phyloP scores from a whole-genome alignment of 2,888 invertebrate genomes.

The Sisyra terminalis region DNA sequence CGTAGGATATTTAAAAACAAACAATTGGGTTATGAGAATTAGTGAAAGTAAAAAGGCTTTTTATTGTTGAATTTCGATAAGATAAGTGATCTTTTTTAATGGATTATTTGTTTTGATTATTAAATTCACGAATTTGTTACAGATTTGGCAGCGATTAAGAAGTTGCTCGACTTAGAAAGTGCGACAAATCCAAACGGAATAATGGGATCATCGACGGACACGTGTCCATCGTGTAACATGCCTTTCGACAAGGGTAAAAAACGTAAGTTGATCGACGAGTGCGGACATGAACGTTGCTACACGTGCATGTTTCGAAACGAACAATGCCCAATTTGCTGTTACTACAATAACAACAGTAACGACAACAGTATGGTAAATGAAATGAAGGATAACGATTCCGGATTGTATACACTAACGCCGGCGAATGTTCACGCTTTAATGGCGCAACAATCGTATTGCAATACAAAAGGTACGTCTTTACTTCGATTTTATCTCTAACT shows the following conservation, averaged over 20 bases:
- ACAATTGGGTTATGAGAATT: too few relatives aligned
- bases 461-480: too few relatives aligned
- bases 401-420: too few relatives aligned
- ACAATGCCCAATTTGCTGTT: slow-evolving; percentile 69
- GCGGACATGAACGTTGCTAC: slow-evolving; percentile 91
- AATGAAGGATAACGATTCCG: background rate
- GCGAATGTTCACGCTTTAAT: too few relatives aligned
- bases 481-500: too few relatives aligned
- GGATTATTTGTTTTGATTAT: too few relatives aligned
- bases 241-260: slow-evolving; percentile 95
- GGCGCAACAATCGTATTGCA: too few relatives aligned
- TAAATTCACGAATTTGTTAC: slow-evolving; percentile 23
- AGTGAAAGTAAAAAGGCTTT: too few relatives aligned
- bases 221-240: slow-evolving; percentile 76
- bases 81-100: too few relatives aligned
- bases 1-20: too few relatives aligned
- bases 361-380: background rate
- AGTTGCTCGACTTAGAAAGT: slow-evolving; percentile 55
- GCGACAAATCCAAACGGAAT: slow-evolving; percentile 23
- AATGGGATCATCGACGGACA: slow-evolving; percentile 33
- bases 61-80: too few relatives aligned
- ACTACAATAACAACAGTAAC: slow-evolving; percentile 9
- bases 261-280: slow-evolving; percentile 84
- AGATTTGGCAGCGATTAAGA: slow-evolving; percentile 72
- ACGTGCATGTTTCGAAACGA: slow-evolving; percentile 88